Conservation (phyloP, 2,797 vertebrate species). For the Pseudopleuronectes americanus region DNA sequence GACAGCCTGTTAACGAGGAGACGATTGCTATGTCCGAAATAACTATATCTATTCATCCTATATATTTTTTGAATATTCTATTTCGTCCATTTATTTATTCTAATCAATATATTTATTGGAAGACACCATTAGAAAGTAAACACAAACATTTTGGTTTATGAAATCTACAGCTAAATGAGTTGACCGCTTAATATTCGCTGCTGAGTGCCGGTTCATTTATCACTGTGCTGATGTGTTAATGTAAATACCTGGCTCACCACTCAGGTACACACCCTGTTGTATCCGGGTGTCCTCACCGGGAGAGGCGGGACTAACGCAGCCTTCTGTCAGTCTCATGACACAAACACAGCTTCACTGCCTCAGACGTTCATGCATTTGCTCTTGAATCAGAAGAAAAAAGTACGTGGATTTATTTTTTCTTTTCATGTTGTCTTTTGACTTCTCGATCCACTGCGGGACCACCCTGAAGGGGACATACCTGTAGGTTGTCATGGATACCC, state of each 20-base stretch:
- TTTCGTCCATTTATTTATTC: too few species aligned
- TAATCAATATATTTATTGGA: neutral
- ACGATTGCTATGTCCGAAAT: too few species aligned
- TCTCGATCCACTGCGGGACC: neutral
- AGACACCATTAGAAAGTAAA: neutral
- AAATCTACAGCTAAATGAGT: neutral
- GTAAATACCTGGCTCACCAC: too few species aligned
- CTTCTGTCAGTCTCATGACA: neutral
- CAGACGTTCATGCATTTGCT: neutral
- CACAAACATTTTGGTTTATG: neutral
- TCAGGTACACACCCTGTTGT: conserved; percentile 32
- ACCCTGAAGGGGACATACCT: neutral
- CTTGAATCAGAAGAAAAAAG: neutral
- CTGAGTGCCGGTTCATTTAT: too few species aligned
- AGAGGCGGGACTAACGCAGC: neutral
- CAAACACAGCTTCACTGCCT: neutral
- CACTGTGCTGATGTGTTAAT: too few species aligned
- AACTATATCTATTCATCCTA: too few species aligned
- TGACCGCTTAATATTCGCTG: neutral
- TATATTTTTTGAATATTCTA: too few species aligned
- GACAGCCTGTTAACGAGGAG: too few species aligned
- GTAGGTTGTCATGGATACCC: conserved; percentile 60
- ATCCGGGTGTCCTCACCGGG: conserved; percentile 67
- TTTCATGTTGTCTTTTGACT: neutral
- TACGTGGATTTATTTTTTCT: too few species aligned